These are phyloP conservation scores for Sebastes miniatus DNA, from an alignment of 2,797 vertebrate genomes.

Conservation along the genomic window DNA sequence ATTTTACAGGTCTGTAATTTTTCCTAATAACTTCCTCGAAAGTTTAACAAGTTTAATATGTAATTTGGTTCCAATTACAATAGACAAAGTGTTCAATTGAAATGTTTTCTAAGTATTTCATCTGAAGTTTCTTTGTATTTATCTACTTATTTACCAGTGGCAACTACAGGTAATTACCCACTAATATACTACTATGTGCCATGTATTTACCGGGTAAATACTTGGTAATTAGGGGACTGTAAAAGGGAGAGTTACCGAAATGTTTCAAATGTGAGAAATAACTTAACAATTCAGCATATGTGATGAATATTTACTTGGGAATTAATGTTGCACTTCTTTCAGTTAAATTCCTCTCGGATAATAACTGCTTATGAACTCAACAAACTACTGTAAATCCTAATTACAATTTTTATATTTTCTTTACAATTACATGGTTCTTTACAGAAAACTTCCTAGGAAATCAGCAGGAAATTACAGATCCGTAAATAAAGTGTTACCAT, in stretches of 20 bases:
- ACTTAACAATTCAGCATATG: neutral
- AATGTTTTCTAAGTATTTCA: neutral
- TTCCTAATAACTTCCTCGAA: neutral
- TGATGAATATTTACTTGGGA: neutral
- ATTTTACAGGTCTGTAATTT: neutral
- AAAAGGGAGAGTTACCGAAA: accelerated
- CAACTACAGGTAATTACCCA: too few relatives aligned
- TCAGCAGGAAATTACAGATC: neutral
- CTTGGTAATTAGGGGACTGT: neutral
- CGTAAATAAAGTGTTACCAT: neutral
- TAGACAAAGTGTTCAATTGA: neutral
- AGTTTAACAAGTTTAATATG: neutral
- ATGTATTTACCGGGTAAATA: too few relatives aligned
- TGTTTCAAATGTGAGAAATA: neutral
- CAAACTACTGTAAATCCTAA: neutral
- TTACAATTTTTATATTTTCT: neutral
- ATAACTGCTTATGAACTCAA: neutral
- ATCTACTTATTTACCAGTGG: too few relatives aligned
- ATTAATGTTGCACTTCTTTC: neutral
- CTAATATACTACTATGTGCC: too few relatives aligned
- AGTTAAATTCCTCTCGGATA: neutral
- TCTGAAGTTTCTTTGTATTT: too few relatives aligned
- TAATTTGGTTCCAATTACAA: neutral
- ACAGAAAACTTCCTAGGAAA: neutral
- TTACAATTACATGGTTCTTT: neutral